Conservation (phyloP, 2,888 invertebrate genomes). For the Macrosiphum euphorbiae region DNA sequence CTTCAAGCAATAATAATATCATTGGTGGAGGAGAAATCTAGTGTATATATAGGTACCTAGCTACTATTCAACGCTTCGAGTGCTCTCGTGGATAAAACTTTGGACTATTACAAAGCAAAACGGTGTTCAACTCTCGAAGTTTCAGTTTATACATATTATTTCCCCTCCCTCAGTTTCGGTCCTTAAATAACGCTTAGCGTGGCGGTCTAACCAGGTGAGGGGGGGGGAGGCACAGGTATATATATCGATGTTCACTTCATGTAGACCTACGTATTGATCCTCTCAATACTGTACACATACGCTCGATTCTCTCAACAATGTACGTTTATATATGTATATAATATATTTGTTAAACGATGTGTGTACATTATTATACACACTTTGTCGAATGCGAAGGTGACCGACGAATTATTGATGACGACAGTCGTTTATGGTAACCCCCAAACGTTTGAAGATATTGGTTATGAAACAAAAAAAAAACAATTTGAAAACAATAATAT, state of each 20-base stretch:
- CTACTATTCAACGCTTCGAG: not conserved
- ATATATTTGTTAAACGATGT: not conserved
- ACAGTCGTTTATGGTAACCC: not conserved
- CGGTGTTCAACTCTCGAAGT: not conserved
- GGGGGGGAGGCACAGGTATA: not conserved
- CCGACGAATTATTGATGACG: not conserved
- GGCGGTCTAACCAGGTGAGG: not conserved
- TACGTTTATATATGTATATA: not conserved
- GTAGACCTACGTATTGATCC: not conserved
- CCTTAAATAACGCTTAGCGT: not conserved
- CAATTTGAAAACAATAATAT: not conserved
- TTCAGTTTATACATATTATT: not conserved
- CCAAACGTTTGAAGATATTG: not conserved
- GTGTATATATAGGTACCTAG: not conserved
- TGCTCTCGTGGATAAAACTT: not conserved
- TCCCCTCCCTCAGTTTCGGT: not conserved
- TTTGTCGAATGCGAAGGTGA: not conserved
- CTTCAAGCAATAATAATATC: constrained; percentile 7
- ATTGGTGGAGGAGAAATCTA: not conserved
- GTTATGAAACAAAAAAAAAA: not conserved
- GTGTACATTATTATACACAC: not conserved
- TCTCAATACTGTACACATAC: not conserved
- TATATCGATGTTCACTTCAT: not conserved
- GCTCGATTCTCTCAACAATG: not conserved
- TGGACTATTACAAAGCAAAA: constrained; percentile 20